These are phyloP conservation scores for Sitodiplosis mosellana DNA, from an alignment of 1,140 invertebrate species.

Conservation along the genomic window DNA sequence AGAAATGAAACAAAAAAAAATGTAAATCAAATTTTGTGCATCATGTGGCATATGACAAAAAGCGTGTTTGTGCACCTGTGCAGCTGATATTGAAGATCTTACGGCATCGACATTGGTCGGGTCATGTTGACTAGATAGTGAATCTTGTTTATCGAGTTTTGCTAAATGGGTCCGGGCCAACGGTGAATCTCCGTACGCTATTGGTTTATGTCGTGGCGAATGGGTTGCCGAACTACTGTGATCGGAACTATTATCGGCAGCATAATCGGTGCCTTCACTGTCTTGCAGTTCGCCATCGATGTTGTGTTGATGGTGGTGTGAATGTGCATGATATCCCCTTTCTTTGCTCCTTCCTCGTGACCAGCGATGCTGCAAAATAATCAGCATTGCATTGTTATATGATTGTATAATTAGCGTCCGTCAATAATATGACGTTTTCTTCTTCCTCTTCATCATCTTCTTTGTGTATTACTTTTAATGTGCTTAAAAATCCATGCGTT, in stretches of 20 bases:
- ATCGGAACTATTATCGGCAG: constrained; percentile 51
- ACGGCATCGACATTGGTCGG: background rate
- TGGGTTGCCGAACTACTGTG: constrained; percentile 47
- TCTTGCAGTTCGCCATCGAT: constrained; percentile 27
- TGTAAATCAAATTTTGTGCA: too few species aligned
- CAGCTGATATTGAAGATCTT: too few species aligned
- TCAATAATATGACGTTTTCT: background rate
- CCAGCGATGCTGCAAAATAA: constrained; percentile 33
- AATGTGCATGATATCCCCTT: constrained; percentile 22
- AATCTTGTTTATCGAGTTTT: background rate
- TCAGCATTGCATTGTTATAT: background rate
- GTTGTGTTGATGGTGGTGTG: constrained; percentile 4
- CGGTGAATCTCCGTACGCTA: constrained; percentile 16
- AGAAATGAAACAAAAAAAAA: too few species aligned
- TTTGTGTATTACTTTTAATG: constrained; percentile 30
- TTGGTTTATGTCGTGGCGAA: constrained; percentile 38
- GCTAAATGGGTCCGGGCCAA: background rate
- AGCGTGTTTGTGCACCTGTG: too few species aligned
- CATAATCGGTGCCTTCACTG: constrained; percentile 44
- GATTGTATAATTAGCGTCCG: background rate
- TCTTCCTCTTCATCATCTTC: background rate
- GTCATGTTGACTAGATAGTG: constrained; percentile 1
- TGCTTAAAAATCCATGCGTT: constrained; percentile 50
- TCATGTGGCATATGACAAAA: too few species aligned
- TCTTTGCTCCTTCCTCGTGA: constrained; percentile 40